Evolutionary conservation across 2,888 invertebrate genomes (phyloP), one percentile per base, ranked within the genome.

Genomic region (Dendrolimus pini): DNA sequence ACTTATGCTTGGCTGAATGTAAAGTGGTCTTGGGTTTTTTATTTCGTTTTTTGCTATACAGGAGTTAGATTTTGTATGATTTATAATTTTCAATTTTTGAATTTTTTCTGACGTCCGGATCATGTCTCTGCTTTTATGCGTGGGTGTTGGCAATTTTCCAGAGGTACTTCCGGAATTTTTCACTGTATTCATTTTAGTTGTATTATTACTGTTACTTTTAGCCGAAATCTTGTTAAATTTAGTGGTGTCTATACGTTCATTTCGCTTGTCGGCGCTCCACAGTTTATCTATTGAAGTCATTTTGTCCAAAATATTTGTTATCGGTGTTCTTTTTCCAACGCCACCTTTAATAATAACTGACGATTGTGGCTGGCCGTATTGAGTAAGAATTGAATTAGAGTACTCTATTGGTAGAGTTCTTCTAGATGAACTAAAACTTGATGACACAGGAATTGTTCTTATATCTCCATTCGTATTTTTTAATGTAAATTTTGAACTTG

Each of bases 201-300:
- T 7, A 58, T 62, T 62, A 55, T 60, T 62, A 54, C 55, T 66
- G 56, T 56, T 72, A 57, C 69, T 67, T 70, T 76, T 85, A 52
- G 71, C 65, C 41, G 74, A 54, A 13, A 75, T 69, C 69, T 81
- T 83, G 41, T 73, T 69, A 54, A 77, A 65, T 79, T 89, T 90
- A 54, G 77, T 62, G 54, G 82, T 60, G 66, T 89, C 86, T 57
- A 89, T 85, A 12, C 81, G 81, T 75, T 89, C 89, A 69, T 89
- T 89, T 64, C 90, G 77, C 68, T 88, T 89, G 69, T 90, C 89
- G 56, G 89, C 78, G 69, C 87, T 83, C 90, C 91, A 91, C 42
- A 91, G 68, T 66, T 93, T 92, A 71, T 93, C 93, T 68, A 93
- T 85, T 2, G 93, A 78, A 41, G 90, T 90, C 0, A 89, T 85